Base-by-base conservation (phyloP, 35 echinoderm and acorn worm genomes). In the Apostichopus japonicus region DNA sequence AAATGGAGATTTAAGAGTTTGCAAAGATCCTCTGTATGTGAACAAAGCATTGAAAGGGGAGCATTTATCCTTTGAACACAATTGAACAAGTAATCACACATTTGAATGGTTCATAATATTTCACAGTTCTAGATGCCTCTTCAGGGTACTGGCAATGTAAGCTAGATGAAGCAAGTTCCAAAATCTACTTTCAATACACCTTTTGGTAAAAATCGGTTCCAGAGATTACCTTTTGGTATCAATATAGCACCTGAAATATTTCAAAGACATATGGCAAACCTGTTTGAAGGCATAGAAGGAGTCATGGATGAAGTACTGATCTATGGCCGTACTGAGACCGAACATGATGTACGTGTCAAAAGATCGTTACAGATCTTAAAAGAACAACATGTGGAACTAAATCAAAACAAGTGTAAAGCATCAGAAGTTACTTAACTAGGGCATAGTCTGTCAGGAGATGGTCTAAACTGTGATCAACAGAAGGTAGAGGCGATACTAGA, bases 101-200 rank as follows among this genome's bases (percentile, higher is more conserved):
- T 70, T 19, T 89, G 24, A 56, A 87, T 23, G 73, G 71, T 57
- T 67, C 93, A 16, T 86, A 92, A 87, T 54, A 63, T 19, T 91
- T 95, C 52, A 62, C 94, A 53, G 79, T 91, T 16, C 87, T 92
- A 83, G 83, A 92, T 92, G 90, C 94, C 23, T 80, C 44, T 51
- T n/a, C 65, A 65, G 94, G 90, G 0, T 92, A 91, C 83, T 92
- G 71, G 79, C 86, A 94, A 65, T 44, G 70, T 25, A 76, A 84
- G 78, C 78, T 94, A 58, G 56, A 73, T 77, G 78, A 94, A 9
- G 88, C 91, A 4, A 91, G 79, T 78, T 81, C 67, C 4, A 83
- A 91, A 83, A 53, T 94, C 7, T 83, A 94, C 87, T 24, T 94
- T 91, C 61, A 90, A 91, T 5, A 82, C 93, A 11, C 87, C 58